Evolutionary conservation across 2,888 invertebrate genomes (phyloP).

Genomic region (Meghimatium bilineatum): DNA sequence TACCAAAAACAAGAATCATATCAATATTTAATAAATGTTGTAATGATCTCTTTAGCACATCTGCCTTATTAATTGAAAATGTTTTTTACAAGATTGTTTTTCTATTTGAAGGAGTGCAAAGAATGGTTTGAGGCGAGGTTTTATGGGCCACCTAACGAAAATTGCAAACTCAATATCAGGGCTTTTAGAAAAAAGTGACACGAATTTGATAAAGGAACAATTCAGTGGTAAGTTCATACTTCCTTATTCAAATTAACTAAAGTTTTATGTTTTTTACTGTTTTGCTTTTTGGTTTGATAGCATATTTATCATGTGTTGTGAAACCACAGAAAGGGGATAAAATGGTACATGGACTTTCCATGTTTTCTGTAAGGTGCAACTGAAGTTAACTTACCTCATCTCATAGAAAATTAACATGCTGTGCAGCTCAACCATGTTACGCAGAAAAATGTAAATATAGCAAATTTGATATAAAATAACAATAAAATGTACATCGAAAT

Average conservation of each 20-base stretch:
- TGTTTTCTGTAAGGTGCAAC: no score
- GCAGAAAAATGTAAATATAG: no score
- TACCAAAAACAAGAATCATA: no score
- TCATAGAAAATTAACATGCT: no score
- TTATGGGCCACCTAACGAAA: conserved; percentile 83
- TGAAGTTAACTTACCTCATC: no score
- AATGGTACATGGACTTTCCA: no score
- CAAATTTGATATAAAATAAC: no score
- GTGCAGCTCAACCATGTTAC: no score
- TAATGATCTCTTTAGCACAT: background rate
- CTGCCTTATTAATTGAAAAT: background rate
- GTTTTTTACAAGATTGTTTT: background rate
- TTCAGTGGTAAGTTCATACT: conserved; percentile 67
- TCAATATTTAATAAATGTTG: no score
- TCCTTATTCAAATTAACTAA: background rate
- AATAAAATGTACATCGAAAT: no score
- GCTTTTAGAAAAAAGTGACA: conserved; percentile 76
- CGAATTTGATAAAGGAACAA: conserved; percentile 75
- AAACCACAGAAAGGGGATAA: no score
- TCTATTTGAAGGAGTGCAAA: conserved; percentile 56
- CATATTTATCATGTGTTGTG: background rate
- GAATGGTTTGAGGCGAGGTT: conserved; percentile 78
- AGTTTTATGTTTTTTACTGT: background rate
- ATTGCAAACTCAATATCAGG: conserved; percentile 79
- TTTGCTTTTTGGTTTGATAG: background rate